Conservation (phyloP, 2,888 invertebrate species). For the Clivina fossor region DNA sequence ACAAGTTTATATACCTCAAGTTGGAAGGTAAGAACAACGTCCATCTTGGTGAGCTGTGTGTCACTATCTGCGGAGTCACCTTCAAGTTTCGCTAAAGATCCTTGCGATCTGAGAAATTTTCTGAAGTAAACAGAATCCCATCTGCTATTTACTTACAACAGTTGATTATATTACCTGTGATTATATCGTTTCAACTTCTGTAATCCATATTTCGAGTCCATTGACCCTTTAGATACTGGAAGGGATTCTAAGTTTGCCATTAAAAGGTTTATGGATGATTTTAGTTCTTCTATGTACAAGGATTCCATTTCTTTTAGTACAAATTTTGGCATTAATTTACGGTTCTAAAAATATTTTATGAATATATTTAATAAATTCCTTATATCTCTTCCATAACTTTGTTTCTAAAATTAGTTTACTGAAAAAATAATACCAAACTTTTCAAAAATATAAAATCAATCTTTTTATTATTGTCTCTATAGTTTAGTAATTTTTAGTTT, state of each 20-base stretch:
- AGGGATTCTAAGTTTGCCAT: conserved; percentile 99
- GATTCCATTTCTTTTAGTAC: conserved; percentile 99
- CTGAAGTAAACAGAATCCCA: conserved; percentile 50
- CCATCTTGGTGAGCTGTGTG: conserved; percentile 94
- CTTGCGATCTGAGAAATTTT: conserved; percentile 73
- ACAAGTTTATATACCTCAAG: conserved; percentile 73
- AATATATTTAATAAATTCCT: conserved; percentile 34
- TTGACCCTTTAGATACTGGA: conserved; percentile 97
- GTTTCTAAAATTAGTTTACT: neutral
- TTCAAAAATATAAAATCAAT: neutral
- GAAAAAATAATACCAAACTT: neutral
- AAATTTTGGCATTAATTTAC: conserved; percentile 98
- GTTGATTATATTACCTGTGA: conserved; percentile 80
- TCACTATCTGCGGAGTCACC: conserved; percentile 94
- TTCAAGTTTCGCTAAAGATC: conserved; percentile 89
- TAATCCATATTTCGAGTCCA: conserved; percentile 95
- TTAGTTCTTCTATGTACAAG: conserved; percentile 96
- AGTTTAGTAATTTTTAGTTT: neutral
- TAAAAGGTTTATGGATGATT: conserved; percentile 94
- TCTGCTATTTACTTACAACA: conserved; percentile 45
- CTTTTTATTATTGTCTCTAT: neutral
- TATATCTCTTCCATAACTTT: too few relatives aligned
- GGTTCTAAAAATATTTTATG: conserved; percentile 83
- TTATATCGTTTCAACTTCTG: conserved; percentile 98
- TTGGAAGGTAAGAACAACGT: conserved; percentile 96